These are phyloP conservation scores for Muschampia plurimacula DNA, from an alignment of 2,888 invertebrate genomes.

Conservation along the genomic window DNA sequence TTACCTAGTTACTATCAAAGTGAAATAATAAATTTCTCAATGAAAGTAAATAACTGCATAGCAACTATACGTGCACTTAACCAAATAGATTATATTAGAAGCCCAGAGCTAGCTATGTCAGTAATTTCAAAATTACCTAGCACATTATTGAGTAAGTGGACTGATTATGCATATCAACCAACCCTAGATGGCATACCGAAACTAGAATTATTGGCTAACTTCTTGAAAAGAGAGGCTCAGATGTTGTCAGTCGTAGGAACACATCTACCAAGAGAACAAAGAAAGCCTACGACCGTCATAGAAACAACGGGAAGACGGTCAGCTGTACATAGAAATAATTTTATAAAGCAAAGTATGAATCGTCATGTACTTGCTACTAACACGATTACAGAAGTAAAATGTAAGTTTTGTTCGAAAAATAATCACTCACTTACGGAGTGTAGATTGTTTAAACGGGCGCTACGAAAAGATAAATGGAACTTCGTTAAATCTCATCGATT, in stretches of 20 bases:
- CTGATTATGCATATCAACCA: constrained; percentile 2
- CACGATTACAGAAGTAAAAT: not conserved
- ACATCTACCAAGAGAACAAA: not conserved
- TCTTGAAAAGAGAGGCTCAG: not conserved
- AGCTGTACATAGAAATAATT: not conserved
- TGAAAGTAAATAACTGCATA: constrained; percentile 34
- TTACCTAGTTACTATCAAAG: constrained; percentile 35
- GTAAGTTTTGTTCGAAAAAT: not conserved
- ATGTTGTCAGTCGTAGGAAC: constrained; percentile 6
- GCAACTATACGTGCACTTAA: constrained; percentile 37
- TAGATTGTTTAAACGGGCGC: not conserved
- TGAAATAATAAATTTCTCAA: constrained; percentile 30
- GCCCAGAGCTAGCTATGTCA: not conserved
- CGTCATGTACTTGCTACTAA: not conserved
- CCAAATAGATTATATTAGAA: constrained; percentile 28
- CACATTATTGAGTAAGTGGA: not conserved
- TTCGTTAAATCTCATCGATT: not conserved
- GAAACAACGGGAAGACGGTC: not conserved
- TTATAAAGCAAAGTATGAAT: not conserved
- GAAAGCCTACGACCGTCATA: not conserved
- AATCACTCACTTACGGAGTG: not conserved
- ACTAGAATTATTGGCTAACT: not conserved
- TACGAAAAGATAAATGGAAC: constrained; percentile 4
- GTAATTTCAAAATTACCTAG: constrained; percentile 3
- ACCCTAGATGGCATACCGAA: not conserved